Evolutionary conservation across 2,113 vertebrate genomes (phyloP), one percentile per base, ranked within the genome.

Genomic region (Mobula birostris): DNA sequence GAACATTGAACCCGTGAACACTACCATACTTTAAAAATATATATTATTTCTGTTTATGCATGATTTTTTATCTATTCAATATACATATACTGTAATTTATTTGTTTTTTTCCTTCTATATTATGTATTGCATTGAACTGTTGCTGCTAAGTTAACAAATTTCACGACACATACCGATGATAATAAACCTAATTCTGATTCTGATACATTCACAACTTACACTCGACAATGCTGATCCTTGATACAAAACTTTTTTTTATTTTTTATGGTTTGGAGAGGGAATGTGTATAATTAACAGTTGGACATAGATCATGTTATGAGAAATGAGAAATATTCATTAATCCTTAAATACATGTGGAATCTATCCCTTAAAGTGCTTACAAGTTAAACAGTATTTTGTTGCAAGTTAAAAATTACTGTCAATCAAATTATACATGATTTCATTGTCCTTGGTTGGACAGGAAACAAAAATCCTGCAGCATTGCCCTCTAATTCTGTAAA

Each of bases 281-380:
- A 12, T 66, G 29, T 90, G 66, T 61, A 90, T 90, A 66, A 90
- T 66, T 66, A 93, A 48, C 40, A 36, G 32, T 91, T 48, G 36
- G 19, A 14, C 70, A 40, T 19, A 56, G 11, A 74, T 91, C 91
- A 40, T 19, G 21, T 74, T 74, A 93, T 48, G 79, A 74, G 32
- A 82, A 40, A 82, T 40, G 68, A 40, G 40, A 90, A 74, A 36
- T 93, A 36, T 76, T 74, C 68, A 93, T 93, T 93, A 72, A 70
- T 7, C 40, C 66, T 93, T 93, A 93, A 93, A 76, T 93, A 93
- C 66, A 93, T 56, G 21, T 1, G 11, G 70, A 93, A 93, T 12
- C 68, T 93, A 93, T 72, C 83, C 82, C 56, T 87, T 92, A 93
- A 93, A 93, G 91, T 93, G 91, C 91, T 93, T 74, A 93, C 66